Conservation (phyloP, 1,140 invertebrate genomes). For the Agraylea sexmaculata region DNA sequence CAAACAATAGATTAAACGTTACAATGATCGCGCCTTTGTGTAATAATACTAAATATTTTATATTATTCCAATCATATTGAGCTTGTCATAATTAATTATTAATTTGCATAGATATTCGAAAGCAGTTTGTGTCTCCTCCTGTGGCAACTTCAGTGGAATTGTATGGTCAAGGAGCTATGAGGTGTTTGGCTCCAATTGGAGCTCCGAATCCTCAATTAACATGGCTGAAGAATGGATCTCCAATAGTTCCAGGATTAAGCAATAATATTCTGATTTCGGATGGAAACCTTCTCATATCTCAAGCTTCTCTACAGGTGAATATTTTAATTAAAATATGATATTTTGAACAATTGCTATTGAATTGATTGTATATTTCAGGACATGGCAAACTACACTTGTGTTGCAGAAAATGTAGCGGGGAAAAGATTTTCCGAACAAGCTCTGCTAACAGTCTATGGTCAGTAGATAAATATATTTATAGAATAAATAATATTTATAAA, state of each 20-base stretch:
- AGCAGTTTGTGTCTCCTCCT: conserved; percentile 72
- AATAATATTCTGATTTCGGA: conserved; percentile 63
- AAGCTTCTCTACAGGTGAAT: conserved; percentile 62
- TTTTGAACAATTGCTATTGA: conserved; percentile 11
- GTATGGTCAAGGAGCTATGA: conserved; percentile 71
- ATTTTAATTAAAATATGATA: conserved; percentile 7
- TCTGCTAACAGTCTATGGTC: conserved; percentile 87
- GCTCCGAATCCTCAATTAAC: conserved; percentile 76
- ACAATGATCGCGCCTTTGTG: too few species aligned
- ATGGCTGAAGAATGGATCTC: conserved; percentile 66
- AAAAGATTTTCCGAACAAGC: conserved; percentile 76
- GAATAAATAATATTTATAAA: too few species aligned
- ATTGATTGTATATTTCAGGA: conserved; percentile 50
- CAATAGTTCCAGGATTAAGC: conserved; percentile 44
- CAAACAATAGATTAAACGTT: too few species aligned
- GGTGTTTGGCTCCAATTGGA: conserved; percentile 80
- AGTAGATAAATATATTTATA: too few species aligned
- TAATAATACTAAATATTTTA: too few species aligned
- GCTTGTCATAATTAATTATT: neutral
- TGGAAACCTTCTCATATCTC: conserved; percentile 79
- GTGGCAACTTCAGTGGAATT: conserved; percentile 74
- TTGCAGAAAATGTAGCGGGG: conserved; percentile 87
- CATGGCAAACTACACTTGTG: conserved; percentile 94
- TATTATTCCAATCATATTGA: too few species aligned
- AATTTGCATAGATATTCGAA: conserved; percentile 61